These are phyloP conservation scores for Augochlora pura DNA, from an alignment of 1,140 invertebrate genomes.

Conservation along the genomic window DNA sequence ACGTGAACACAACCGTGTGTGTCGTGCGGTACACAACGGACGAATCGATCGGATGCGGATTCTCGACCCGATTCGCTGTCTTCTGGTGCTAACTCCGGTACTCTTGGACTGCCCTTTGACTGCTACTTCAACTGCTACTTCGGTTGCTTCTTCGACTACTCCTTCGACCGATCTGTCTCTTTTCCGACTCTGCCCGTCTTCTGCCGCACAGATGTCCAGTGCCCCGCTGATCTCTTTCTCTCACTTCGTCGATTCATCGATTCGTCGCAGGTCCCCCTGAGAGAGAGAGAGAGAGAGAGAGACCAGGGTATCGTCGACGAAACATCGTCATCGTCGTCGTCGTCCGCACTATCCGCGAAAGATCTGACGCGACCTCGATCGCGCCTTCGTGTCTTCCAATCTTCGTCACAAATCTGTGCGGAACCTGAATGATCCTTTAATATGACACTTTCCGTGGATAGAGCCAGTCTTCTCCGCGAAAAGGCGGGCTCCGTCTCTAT, in stretches of 20 bases:
- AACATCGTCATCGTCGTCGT: not conserved
- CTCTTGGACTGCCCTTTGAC: constrained; percentile 19
- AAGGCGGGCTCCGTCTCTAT: not conserved
- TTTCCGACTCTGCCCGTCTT: constrained; percentile 34
- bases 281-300: not conserved
- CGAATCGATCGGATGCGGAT: constrained; percentile 59
- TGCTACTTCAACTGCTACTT: not conserved
- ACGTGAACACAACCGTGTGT: constrained; percentile 11
- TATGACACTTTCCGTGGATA: not conserved
- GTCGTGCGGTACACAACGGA: constrained; percentile 26
- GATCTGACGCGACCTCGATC: constrained; percentile 40
- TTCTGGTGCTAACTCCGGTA: no score
- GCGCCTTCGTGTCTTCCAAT: not conserved
- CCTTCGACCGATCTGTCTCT: no score
- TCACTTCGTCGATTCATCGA: not conserved
- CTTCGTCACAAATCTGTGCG: not conserved
- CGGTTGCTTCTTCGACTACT: not conserved
- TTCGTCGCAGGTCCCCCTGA: not conserved
- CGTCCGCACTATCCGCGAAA: not conserved
- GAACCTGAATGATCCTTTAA: not conserved
- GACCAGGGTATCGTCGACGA: not conserved
- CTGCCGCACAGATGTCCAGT: constrained; percentile 52
- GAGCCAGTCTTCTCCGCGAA: not conserved
- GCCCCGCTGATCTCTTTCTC: constrained; percentile 4
- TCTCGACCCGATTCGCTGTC: not conserved